These are phyloP conservation scores for Calycopis cecrops DNA, from an alignment of 1,140 invertebrate genomes.

Conservation along the genomic window DNA sequence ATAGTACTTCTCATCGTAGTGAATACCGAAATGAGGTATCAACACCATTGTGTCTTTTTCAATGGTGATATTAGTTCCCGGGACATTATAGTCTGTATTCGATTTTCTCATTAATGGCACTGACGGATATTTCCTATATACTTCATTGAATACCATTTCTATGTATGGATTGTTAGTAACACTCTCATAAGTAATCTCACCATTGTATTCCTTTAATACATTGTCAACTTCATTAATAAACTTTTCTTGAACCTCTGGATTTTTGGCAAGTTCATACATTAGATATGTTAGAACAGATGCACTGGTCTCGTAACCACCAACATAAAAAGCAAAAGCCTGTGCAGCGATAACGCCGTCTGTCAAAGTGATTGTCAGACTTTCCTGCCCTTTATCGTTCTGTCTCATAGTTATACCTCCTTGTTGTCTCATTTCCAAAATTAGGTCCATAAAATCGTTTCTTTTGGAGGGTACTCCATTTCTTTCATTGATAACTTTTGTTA, in stretches of 20 bases:
- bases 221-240: slow-evolving; percentile 42
- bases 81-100: slow-evolving; percentile 73
- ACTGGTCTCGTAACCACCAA: slow-evolving; percentile 45
- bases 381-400: background rate
- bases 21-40: slow-evolving; percentile 29
- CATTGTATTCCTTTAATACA: slow-evolving; percentile 45
- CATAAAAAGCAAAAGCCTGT: slow-evolving; percentile 53
- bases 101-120: slow-evolving; percentile 33
- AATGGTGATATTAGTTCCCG: slow-evolving; percentile 63
- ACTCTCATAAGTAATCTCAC: slow-evolving; percentile 48
- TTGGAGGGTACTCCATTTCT: slow-evolving; percentile 16
- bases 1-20: slow-evolving; percentile 35
- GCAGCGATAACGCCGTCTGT: slow-evolving; percentile 44
- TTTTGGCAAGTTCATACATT: slow-evolving; percentile 50
- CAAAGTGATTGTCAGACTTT: slow-evolving; percentile 19
- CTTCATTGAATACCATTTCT: slow-evolving; percentile 45
- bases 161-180: slow-evolving; percentile 62
- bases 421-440: slow-evolving; percentile 45
- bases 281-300: slow-evolving; percentile 29
- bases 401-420: slow-evolving; percentile 13
- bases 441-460: slow-evolving; percentile 31
- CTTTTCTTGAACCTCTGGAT: slow-evolving; percentile 47
- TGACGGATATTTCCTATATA: slow-evolving; percentile 76
- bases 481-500: slow-evolving; percentile 21
- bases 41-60: slow-evolving; percentile 48